Percentiles rank a stretch among this genome's conserved stretches.
Conservation (phyloP, 1,140 invertebrate genomes). For the Eumaeus atala region DNA sequence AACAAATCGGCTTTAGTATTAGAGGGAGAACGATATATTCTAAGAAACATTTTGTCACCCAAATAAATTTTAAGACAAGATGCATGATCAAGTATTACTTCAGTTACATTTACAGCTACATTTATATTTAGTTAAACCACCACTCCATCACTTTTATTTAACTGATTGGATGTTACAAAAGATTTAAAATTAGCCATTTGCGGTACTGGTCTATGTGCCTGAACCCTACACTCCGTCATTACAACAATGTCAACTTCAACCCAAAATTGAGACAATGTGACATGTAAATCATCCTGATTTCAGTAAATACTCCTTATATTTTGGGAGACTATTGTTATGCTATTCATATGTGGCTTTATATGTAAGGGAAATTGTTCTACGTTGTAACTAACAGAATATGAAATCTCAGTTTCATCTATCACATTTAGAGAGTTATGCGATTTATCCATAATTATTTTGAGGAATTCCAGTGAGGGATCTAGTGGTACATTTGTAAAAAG, state of each 20-base stretch:
- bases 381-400: neutral
- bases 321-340: slow-evolving; percentile 17
- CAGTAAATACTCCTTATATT: slow-evolving; percentile 21
- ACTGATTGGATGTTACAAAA: slow-evolving; percentile 7
- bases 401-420: neutral
- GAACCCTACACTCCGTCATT: too few species aligned
- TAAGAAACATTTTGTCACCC: slow-evolving; percentile 12
- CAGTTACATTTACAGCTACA: slow-evolving; percentile 12
- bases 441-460: neutral
- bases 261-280: too few species aligned
- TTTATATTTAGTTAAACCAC: slow-evolving; percentile 18
- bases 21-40: slow-evolving; percentile 21
- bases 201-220: slow-evolving; percentile 15
- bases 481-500: too few species aligned
- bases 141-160: slow-evolving; percentile 19
- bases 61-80: slow-evolving; percentile 18
- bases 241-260: too few species aligned
- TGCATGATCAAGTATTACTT: slow-evolving; percentile 19
- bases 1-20: slow-evolving; percentile 14
- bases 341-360: slow-evolving; percentile 1
- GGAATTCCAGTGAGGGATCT: slow-evolving; percentile 10
- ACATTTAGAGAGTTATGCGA: slow-evolving; percentile 9
- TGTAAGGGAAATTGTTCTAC: neutral
- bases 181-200: slow-evolving; percentile 14
- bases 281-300: too few species aligned